These are phyloP conservation scores for Oreonectes daqikongensis DNA, from an alignment of 2,797 vertebrate genomes.

Conservation along the genomic window DNA sequence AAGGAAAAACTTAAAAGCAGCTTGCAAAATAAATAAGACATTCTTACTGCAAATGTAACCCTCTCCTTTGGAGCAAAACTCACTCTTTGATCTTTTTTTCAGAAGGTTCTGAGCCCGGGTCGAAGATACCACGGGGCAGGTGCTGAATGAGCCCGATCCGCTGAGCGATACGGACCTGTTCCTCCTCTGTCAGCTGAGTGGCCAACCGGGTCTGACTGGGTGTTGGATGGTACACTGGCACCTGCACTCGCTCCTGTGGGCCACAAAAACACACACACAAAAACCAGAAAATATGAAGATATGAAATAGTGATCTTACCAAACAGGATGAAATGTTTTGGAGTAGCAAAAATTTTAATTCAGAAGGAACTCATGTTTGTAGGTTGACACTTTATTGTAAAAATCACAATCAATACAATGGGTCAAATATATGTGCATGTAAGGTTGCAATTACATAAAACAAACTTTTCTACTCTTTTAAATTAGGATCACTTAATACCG, in stretches of 20 bases:
- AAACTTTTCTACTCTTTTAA: constrained; percentile 4
- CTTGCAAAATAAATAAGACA: too few relatives aligned
- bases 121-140: constrained; percentile 81
- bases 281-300: too few relatives aligned
- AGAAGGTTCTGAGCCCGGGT: constrained; percentile 74
- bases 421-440: neutral
- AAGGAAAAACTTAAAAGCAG: neutral
- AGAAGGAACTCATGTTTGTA: too few relatives aligned
- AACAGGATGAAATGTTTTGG: too few relatives aligned
- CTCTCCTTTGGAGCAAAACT: too few relatives aligned
- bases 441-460: neutral
- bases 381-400: too few relatives aligned
- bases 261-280: too few relatives aligned
- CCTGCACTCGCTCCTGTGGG: constrained; percentile 71
- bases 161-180: constrained; percentile 85
- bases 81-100: constrained; percentile 86
- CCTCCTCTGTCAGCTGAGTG: constrained; percentile 85
- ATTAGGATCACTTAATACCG: neutral
- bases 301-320: too few relatives aligned
- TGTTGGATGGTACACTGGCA: constrained; percentile 81
- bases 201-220: constrained; percentile 82
- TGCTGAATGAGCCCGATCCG: constrained; percentile 87
- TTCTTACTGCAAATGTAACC: too few relatives aligned
- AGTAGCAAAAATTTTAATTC: too few relatives aligned
- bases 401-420: neutral